Conservation (phyloP, 30 jellyfish, hydroid and myxozoan species). For the Aurelia aurita region DNA sequence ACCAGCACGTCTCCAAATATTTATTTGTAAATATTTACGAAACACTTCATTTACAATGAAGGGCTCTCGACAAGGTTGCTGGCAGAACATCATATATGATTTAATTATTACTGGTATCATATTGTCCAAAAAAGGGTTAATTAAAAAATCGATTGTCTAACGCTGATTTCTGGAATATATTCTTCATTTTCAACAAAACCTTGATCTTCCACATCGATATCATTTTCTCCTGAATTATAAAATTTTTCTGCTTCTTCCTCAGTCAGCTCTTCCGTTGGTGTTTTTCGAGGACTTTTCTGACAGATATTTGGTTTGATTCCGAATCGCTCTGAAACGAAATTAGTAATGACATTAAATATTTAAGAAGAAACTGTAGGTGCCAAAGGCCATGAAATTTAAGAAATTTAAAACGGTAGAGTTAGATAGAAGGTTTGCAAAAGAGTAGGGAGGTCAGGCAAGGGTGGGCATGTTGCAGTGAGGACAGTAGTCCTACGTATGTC, state of each 20-base stretch:
- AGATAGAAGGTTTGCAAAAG: too few relatives aligned
- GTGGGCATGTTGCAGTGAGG: too few relatives aligned
- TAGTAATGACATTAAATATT: too few relatives aligned
- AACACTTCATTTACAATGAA: too few relatives aligned
- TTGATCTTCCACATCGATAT: not conserved
- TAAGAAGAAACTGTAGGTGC: too few relatives aligned
- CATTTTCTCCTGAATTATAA: not conserved
- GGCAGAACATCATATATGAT: not conserved
- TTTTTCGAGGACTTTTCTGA: slow-evolving; percentile 80
- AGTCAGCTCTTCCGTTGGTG: slow-evolving; percentile 52
- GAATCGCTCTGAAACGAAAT: slow-evolving; percentile 73
- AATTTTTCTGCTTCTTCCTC: slow-evolving; percentile 52
- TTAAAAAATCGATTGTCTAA: slow-evolving; percentile 46
- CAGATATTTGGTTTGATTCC: slow-evolving; percentile 89
- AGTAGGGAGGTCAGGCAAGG: too few relatives aligned
- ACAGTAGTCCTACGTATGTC: too few relatives aligned
- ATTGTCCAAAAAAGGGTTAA: not conserved
- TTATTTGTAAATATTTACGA: too few relatives aligned
- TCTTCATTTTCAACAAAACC: not conserved
- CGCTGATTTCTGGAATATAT: slow-evolving; percentile 49
- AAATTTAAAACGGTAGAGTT: too few relatives aligned
- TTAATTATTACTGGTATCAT: not conserved
- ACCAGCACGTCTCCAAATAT: too few relatives aligned
- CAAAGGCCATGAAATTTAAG: too few relatives aligned
- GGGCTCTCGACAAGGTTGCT: too few relatives aligned